phyloP scores from a whole-genome alignment of 2,113 vertebrate genomes.

The Anoplopoma fimbria region DNA sequence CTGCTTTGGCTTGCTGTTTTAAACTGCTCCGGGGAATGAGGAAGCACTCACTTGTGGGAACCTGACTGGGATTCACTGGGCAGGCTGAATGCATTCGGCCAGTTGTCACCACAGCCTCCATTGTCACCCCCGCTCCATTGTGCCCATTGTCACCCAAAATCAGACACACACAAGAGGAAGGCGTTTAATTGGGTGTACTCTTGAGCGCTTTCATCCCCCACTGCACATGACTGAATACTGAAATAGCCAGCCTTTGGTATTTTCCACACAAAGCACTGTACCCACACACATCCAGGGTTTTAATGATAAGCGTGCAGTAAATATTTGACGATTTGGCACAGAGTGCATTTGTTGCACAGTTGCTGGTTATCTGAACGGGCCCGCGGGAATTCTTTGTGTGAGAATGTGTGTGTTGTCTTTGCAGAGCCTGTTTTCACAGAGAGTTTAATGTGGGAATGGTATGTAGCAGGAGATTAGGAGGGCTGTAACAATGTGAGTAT shows the following conservation, averaged over 20 bases:
- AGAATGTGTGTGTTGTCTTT: conserved; percentile 78
- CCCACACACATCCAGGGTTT: conserved; percentile 58
- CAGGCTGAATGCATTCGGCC: conserved; percentile 75
- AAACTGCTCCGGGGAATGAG: conserved; percentile 57
- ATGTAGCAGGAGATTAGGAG: conserved; percentile 73
- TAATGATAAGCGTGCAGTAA: conserved; percentile 75
- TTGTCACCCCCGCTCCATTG: conserved; percentile 75
- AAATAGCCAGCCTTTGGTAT: conserved; percentile 61
- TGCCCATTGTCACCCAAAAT: conserved; percentile 81
- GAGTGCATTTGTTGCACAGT: conserved; percentile 61
- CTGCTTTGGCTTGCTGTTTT: conserved; percentile 48
- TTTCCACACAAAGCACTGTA: conserved; percentile 73
- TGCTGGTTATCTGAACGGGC: conserved; percentile 67
- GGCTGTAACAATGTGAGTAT: conserved; percentile 47
- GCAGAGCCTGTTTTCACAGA: conserved; percentile 74
- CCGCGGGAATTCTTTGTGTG: conserved; percentile 72
- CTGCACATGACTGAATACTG: conserved; percentile 72
- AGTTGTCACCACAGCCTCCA: conserved; percentile 78
- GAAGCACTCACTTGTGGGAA: conserved; percentile 80
- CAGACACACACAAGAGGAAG: conserved; percentile 82
- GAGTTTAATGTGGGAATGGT: conserved; percentile 79
- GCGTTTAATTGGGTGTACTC: conserved; percentile 84
- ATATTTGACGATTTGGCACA: conserved; percentile 76
- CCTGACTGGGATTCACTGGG: conserved; percentile 75
- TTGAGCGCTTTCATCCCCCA: conserved; percentile 77